phyloP scores from a whole-genome alignment of 2,888 invertebrate genomes.

The Zeuzera pyrina region DNA sequence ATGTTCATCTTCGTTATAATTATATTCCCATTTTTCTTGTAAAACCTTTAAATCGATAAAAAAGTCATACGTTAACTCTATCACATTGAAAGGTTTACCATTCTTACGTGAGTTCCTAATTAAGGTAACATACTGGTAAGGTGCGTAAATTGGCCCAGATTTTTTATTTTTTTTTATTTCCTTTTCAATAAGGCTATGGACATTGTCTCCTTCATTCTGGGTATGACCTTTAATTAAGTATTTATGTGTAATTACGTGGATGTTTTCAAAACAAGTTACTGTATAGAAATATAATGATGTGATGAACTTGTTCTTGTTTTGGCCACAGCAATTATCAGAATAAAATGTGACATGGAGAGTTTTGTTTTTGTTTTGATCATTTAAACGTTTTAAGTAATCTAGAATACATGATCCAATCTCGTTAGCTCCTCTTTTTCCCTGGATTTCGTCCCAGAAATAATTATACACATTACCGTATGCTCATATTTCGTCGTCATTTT shows the following conservation, averaged over 20 bases:
- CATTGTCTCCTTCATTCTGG: slow-evolving; percentile 9
- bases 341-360: slow-evolving; percentile 6
- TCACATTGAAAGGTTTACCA: too few relatives aligned
- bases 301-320: slow-evolving; percentile 13
- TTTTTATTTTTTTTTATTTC: too few relatives aligned
- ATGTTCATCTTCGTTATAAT: too few relatives aligned
- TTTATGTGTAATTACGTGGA: slow-evolving; percentile 4
- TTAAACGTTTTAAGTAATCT: slow-evolving; percentile 5
- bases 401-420: slow-evolving; percentile 10
- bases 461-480: too few relatives aligned
- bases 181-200: slow-evolving; percentile 8
- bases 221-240: slow-evolving; percentile 7
- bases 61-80: too few relatives aligned
- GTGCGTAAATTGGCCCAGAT: too few relatives aligned
- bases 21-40: too few relatives aligned
- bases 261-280: slow-evolving; percentile 5
- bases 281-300: slow-evolving; percentile 11
- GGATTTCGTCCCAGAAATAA: slow-evolving; percentile 8
- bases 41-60: too few relatives aligned
- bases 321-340: slow-evolving; percentile 11
- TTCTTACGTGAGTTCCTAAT: too few relatives aligned
- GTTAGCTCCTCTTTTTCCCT: slow-evolving; percentile 12
- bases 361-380: slow-evolving; percentile 1
- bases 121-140: too few relatives aligned
- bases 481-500: too few relatives aligned